Evolutionary conservation across 2,888 invertebrate species (phyloP).

Genomic region (Unio pictorum): DNA sequence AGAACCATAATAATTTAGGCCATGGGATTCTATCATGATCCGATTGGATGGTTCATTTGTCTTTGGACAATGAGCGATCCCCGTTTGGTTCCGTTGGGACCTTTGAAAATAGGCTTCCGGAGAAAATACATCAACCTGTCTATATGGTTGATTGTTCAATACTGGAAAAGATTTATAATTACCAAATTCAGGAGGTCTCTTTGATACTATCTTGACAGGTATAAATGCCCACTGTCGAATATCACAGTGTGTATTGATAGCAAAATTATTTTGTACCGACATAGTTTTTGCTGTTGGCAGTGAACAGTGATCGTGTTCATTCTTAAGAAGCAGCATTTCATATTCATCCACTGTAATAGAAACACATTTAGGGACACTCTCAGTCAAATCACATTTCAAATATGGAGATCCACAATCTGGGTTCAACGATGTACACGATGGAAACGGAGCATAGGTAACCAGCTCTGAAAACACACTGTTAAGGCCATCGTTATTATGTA

Average conservation of each 20-base stretch:
- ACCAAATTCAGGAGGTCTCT: constrained; percentile 32
- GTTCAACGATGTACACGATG: constrained; percentile 22
- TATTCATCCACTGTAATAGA: constrained; percentile 30
- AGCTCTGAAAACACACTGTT: constrained; percentile 33
- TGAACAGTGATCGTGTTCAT: constrained; percentile 21
- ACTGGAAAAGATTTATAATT: constrained; percentile 39
- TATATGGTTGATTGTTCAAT: constrained; percentile 27
- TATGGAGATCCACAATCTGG: constrained; percentile 32
- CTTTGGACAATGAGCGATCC: constrained; percentile 26
- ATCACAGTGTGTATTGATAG: constrained; percentile 37
- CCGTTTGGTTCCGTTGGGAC: constrained; percentile 17
- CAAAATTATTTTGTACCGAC: constrained; percentile 33
- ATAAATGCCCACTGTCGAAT: constrained; percentile 34
- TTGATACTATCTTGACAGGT: constrained; percentile 29
- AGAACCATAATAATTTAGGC: constrained; percentile 37
- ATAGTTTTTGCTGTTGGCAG: constrained; percentile 20
- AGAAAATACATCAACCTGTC: constrained; percentile 29
- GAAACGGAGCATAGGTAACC: constrained; percentile 29
- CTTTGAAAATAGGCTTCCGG: constrained; percentile 25
- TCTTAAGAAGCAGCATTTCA: constrained; percentile 3
- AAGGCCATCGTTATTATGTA: constrained; percentile 32
- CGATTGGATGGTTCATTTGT: constrained; percentile 29
- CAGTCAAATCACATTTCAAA: constrained; percentile 20
- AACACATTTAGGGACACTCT: constrained; percentile 22
- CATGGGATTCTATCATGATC: constrained; percentile 34